These are phyloP conservation scores for Caenorhabditis imperialis DNA, from an alignment of 2,888 invertebrate genomes.

Conservation along the genomic window DNA sequence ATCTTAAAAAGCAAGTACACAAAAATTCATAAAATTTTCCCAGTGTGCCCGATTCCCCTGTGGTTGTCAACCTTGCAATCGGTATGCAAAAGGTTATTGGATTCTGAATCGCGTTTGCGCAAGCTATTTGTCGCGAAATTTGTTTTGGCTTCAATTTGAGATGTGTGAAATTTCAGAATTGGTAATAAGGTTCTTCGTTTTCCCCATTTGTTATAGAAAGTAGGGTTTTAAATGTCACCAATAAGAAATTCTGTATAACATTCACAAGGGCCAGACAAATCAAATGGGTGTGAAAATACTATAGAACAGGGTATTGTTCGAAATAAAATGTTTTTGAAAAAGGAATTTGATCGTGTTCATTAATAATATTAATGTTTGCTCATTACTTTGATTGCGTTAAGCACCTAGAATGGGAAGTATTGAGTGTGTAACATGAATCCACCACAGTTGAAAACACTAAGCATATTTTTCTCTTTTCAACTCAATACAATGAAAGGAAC, in stretches of 20 bases:
- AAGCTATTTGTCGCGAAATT: conserved; percentile 43
- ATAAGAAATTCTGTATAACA: conserved; percentile 37
- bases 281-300: conserved; percentile 5
- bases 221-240: conserved; percentile 39
- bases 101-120: conserved; percentile 45
- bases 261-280: conserved; percentile 1
- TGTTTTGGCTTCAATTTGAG: conserved; percentile 37
- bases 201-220: not conserved
- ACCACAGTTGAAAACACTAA: conserved; percentile 4
- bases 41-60: conserved; percentile 34
- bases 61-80: conserved; percentile 33
- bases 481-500: conserved; percentile 9
- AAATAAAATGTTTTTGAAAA: too few species aligned
- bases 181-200: conserved; percentile 31
- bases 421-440: conserved; percentile 54
- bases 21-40: not conserved
- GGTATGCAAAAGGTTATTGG: conserved; percentile 55
- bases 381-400: conserved; percentile 67
- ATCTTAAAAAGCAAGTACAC: not conserved
- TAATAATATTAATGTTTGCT: conserved; percentile 65
- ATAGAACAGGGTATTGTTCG: too few species aligned
- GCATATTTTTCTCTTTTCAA: not conserved
- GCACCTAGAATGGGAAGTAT: conserved; percentile 31
- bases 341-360: conserved; percentile 4
- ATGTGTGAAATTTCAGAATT: conserved; percentile 51